Evolutionary conservation across 2,797 vertebrate species (phyloP), one percentile per base, ranked within the genome.

Genomic region (Takifugu rubripes): DNA sequence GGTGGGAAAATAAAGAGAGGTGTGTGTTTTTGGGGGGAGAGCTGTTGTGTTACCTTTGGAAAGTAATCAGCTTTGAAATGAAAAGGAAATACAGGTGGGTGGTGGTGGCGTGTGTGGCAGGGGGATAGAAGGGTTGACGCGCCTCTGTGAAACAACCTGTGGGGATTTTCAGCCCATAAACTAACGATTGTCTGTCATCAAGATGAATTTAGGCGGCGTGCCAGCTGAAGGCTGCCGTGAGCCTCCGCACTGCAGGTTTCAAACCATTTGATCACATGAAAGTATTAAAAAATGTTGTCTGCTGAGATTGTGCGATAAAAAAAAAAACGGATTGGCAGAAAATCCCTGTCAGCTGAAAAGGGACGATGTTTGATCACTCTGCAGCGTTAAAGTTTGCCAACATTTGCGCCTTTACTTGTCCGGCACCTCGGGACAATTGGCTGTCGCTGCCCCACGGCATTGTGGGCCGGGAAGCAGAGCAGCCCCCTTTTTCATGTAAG

Each of bases 161-260:
- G 17, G 66, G 54, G 54, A 29, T 70, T 61, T 40, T 55, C 61
- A 65, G 58, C 49, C 59, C 48, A 25, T 58, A 60, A 69, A 70
- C 60, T 68, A 66, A 70, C 67, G 52, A 64, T 61, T 43, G 54
- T 49, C 72, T 75, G 73, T 72, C 67, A 72, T 75, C 66, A 64
- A 70, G 74, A 74, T 78, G 61, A 70, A 81, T 79, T 61, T 48
- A 10, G 43, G 16, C 68, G 70, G 54, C 69, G 77, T 78, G 78
- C 70, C 36, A 11, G 70, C 61, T 54, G 65, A 71, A 73, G 44
- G 47, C 71, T 52, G 66, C 0, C 68, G 56, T 21, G 47, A 36
- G 9, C 36, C 24, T 59, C 56, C 57, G 56, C 59, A 52, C 33
- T 48, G 53, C 42, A 46, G 59, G 29, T n/a, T 10, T 50, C 15